Evolutionary conservation across 2,113 vertebrate species (phyloP).

Genomic region (Cyrtonyx montezumae): DNA sequence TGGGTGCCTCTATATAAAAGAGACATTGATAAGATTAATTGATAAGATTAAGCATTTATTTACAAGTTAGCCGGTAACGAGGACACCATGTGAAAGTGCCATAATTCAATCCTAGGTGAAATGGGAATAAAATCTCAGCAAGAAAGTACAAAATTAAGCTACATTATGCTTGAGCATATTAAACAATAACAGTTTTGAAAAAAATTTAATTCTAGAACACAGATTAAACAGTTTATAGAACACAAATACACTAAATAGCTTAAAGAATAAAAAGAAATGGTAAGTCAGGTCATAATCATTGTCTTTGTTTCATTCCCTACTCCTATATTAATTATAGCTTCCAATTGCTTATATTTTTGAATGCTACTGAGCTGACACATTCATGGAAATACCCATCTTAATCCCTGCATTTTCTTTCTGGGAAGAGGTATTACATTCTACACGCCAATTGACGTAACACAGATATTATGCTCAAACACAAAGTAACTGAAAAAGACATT

Average conservation of each 20-base stretch:
- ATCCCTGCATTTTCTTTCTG: background rate
- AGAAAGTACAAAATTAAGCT: background rate
- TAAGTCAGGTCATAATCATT: background rate
- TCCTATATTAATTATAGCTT: background rate
- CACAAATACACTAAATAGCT: background rate
- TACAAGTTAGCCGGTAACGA: background rate
- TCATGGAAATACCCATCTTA: background rate
- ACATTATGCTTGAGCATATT: background rate
- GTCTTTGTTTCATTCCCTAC: background rate
- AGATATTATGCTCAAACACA: background rate
- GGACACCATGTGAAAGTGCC: background rate
- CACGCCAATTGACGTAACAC: background rate
- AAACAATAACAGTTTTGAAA: background rate
- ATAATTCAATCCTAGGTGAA: background rate
- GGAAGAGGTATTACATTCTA: background rate
- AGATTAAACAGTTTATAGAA: background rate
- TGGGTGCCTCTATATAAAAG: background rate
- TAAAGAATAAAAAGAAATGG: background rate
- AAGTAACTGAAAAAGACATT: background rate
- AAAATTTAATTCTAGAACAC: background rate
- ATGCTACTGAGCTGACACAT: background rate
- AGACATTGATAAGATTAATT: background rate
- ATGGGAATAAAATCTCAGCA: background rate
- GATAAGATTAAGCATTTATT: background rate
- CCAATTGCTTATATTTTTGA: background rate